A percentile compares a stretch with the other conserved stretches of the same genome.
Conservation (phyloP, 1,140 invertebrate genomes). For the Matsumurasca onukii region DNA sequence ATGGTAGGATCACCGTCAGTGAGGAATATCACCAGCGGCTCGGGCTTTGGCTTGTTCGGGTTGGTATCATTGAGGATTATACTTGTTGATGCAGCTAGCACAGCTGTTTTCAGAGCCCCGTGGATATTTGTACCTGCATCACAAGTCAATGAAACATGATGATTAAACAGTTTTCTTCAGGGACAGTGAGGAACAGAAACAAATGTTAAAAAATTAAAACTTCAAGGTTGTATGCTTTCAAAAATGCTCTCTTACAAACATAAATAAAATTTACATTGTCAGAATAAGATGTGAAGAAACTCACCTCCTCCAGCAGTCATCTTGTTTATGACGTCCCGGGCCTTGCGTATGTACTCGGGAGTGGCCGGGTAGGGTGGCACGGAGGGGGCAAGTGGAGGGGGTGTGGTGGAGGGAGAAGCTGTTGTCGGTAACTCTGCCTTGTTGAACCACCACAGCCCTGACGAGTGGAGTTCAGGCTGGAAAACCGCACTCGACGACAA, state of each 20-base stretch:
- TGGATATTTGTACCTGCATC: conserved; percentile 66
- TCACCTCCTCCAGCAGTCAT: conserved; percentile 35
- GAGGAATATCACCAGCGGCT: conserved; percentile 70
- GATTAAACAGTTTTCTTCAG: background rate
- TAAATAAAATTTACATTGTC: background rate
- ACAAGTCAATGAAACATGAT: background rate
- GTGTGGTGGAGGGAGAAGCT: background rate
- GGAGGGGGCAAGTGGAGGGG: background rate
- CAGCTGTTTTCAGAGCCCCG: conserved; percentile 57
- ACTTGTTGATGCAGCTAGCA: conserved; percentile 54
- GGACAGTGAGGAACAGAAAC: background rate
- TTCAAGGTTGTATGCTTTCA: too few relatives aligned
- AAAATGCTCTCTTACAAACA: background rate
- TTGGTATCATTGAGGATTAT: conserved; percentile 9
- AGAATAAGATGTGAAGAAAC: too few relatives aligned
- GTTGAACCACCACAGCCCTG: conserved; percentile 25
- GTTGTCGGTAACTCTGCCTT: conserved; percentile 12
- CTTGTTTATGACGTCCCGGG: conserved; percentile 53
- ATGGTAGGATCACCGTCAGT: conserved; percentile 73
- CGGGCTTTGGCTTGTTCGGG: conserved; percentile 40
- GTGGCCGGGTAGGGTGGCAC: conserved; percentile 47
- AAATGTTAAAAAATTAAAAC: too few relatives aligned
- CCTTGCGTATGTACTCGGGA: conserved; percentile 55
- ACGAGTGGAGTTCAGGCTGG: conserved; percentile 13
- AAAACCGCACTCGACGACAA: conserved; percentile 27